Evolutionary conservation across 2,113 vertebrate genomes (phyloP), one percentile per base, ranked within the genome.

Genomic region (Plectropomus leopardus): DNA sequence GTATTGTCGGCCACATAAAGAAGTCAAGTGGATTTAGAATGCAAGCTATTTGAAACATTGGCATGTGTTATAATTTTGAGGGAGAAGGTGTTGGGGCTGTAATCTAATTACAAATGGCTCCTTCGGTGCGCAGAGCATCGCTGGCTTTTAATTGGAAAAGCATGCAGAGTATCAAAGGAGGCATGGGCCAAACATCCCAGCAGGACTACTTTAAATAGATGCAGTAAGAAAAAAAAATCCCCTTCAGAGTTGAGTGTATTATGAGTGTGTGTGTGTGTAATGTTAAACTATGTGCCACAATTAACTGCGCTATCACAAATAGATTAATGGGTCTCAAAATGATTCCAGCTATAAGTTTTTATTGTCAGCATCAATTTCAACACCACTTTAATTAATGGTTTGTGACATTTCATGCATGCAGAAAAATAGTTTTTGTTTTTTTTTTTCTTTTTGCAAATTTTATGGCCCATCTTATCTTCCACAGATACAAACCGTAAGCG

Each of bases 401-500:
- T 23, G 40, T 32, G 42, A 50, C 40, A 44, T 61, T 65, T 53
- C 10, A 64, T 21, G 17, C 16, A 76, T 26, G 15, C 5, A 16
- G 5, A 8, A 11, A 24, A 53, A 9, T 30, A n/a, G 2, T 2
- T 2, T 10, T 11, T 9, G 24, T 23, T 53, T 40, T 28, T 13
- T 13, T 51, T 50, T 40, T 26, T 7, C 3, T 53, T 53, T 3
- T 7, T n/a, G 17, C 9, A 17, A 54, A 1, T 42, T 36, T 28
- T 2, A 40, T 57, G 1, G 4, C 34, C 13, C 19, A 3, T 66
- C 7, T 51, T 72, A 14, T 81, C 36, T 73, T 51, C 88, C 87
- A 24, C 90, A 98, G 97, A 96, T 93, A 95, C 96, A 11, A 95
- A 95, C 90, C 91, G 96, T 88, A 97, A 96, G 92, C 94, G 97